phyloP scores from a whole-genome alignment of 2,888 invertebrate species.

The Cacoxenus indagator region DNA sequence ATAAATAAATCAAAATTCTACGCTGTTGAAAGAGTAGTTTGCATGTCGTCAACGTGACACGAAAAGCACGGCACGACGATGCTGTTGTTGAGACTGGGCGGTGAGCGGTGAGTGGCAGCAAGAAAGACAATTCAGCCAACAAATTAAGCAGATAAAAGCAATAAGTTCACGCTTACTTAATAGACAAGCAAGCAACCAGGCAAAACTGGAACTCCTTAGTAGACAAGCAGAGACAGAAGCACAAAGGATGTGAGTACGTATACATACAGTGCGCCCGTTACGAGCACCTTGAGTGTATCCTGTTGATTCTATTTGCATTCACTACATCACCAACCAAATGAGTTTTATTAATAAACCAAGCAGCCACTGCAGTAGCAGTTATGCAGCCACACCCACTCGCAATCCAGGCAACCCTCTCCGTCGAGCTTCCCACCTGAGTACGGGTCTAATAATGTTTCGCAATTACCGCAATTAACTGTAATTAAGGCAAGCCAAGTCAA shows the following conservation, averaged over 20 bases:
- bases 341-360: constrained; percentile 55
- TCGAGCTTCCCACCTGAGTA: neutral
- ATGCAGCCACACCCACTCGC: neutral
- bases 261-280: neutral
- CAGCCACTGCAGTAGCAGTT: neutral
- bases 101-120: constrained; percentile 10
- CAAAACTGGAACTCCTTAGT: neutral
- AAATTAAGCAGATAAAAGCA: constrained; percentile 59
- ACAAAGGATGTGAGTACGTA: neutral
- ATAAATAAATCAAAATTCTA: constrained; percentile 64
- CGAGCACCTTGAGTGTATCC: neutral
- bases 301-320: neutral
- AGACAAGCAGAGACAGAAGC: neutral
- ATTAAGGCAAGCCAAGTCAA: constrained; percentile 53
- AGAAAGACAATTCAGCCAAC: constrained; percentile 38
- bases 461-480: constrained; percentile 65
- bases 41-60: constrained; percentile 18
- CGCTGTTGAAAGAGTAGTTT: constrained; percentile 44
- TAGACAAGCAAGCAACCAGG: constrained; percentile 45
- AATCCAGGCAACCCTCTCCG: neutral
- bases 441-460: constrained; percentile 57
- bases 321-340: constrained; percentile 27
- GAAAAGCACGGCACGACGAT: neutral
- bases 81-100: constrained; percentile 9
- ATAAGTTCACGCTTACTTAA: constrained; percentile 48